These are phyloP conservation scores for Helicoverpa assulta DNA, from an alignment of 2,888 invertebrate species.

Conservation along the genomic window DNA sequence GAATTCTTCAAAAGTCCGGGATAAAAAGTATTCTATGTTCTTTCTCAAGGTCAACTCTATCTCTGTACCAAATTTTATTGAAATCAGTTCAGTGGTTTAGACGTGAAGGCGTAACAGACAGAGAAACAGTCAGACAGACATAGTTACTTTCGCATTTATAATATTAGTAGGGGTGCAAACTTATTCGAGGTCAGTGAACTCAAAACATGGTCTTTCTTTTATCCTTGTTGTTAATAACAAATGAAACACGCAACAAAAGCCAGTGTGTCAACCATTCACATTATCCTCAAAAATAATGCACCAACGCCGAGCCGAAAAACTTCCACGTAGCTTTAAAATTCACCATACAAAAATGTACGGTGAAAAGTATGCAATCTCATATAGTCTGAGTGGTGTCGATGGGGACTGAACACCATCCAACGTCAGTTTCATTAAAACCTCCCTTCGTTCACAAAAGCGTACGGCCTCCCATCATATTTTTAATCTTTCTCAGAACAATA, in stretches of 20 bases:
- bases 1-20: no score
- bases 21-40: no score
- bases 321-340: constrained; percentile 31
- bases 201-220: no score
- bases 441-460: constrained; percentile 70
- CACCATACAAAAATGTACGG: constrained; percentile 8
- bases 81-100: no score
- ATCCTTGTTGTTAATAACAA: neutral
- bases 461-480: constrained; percentile 74
- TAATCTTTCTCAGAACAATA: constrained; percentile 76
- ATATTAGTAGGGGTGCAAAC: no score
- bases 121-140: no score
- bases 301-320: constrained; percentile 9
- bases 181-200: no score
- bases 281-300: constrained; percentile 5
- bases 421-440: constrained; percentile 75
- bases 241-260: neutral
- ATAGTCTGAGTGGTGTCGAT: constrained; percentile 61
- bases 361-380: constrained; percentile 62
- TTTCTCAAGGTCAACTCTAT: no score
- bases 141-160: no score
- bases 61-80: no score
- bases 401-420: constrained; percentile 61
- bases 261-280: neutral
- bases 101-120: no score